These are phyloP conservation scores for Chitala chitala DNA, from an alignment of 2,113 vertebrate genomes.

Conservation along the genomic window DNA sequence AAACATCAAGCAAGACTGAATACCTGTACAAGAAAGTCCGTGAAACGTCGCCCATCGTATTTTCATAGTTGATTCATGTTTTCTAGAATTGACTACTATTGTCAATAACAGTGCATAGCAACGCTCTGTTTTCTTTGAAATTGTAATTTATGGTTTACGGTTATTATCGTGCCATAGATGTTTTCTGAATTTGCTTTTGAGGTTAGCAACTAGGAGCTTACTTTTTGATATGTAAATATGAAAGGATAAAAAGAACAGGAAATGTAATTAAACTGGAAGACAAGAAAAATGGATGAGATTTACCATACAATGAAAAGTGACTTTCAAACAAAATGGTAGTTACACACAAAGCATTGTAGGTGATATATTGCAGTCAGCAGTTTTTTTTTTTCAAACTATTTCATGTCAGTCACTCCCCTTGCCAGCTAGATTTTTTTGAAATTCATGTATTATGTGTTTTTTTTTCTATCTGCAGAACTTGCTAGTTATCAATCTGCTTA, in stretches of 20 bases:
- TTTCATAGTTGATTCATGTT: slow-evolving; percentile 42
- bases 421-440: not conserved
- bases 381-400: not conserved
- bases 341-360: not conserved
- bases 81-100: slow-evolving; percentile 40
- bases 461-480: not conserved
- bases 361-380: not conserved
- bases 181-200: slow-evolving; percentile 32
- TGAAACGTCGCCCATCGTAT: slow-evolving; percentile 37
- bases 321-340: not conserved
- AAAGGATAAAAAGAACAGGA: slow-evolving; percentile 36
- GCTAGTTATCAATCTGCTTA: not conserved
- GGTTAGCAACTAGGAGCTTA: slow-evolving; percentile 30
- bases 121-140: slow-evolving; percentile 51
- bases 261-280: slow-evolving; percentile 40
- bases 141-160: slow-evolving; percentile 47
- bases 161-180: slow-evolving; percentile 37
- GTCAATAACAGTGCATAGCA: slow-evolving; percentile 49
- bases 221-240: slow-evolving; percentile 45
- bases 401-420: not conserved
- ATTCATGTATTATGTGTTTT: not conserved
- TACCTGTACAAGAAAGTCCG: slow-evolving; percentile 27
- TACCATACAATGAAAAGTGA: not conserved
- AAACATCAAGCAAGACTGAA: slow-evolving; percentile 51
- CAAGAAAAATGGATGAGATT: slow-evolving; percentile 20